Evolutionary conservation across 2,113 vertebrate species (phyloP).

Genomic region (Callopanchax toddi): DNA sequence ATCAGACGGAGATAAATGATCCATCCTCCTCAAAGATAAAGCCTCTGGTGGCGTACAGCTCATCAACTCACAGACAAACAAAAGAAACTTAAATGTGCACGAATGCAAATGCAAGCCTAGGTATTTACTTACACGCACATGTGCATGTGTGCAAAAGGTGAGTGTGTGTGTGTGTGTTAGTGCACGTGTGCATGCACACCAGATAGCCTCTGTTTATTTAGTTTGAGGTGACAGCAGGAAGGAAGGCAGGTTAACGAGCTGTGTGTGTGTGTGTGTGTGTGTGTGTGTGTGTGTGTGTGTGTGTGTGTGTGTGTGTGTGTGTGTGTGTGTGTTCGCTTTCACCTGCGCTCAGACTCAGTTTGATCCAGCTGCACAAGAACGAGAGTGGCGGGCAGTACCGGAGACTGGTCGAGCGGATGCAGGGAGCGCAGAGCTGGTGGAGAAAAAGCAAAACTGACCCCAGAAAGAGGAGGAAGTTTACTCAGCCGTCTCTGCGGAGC

Average conservation of each 20-base stretch:
- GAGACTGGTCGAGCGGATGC: slow-evolving; percentile 6
- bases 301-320: too few species aligned
- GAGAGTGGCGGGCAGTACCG: slow-evolving; percentile 23
- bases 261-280: too few species aligned
- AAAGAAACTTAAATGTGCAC: slow-evolving; percentile 36
- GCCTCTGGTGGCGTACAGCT: slow-evolving; percentile 37
- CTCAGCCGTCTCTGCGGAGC: slow-evolving; percentile 64
- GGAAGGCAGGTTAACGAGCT: slow-evolving; percentile 80
- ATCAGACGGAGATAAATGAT: slow-evolving; percentile 58
- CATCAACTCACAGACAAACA: slow-evolving; percentile 15
- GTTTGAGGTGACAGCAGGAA: slow-evolving; percentile 81
- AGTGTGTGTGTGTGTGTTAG: slow-evolving; percentile 21
- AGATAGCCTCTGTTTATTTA: slow-evolving; percentile 78
- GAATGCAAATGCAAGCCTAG: slow-evolving; percentile 15
- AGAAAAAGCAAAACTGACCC: slow-evolving; percentile 52
- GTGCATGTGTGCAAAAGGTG: slow-evolving; percentile 11
- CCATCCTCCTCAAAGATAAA: slow-evolving; percentile 40
- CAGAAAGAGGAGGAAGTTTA: slow-evolving; percentile 76
- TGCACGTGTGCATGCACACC: slow-evolving; percentile 43
- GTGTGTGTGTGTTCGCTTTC: slow-evolving; percentile 42
- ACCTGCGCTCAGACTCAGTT: slow-evolving; percentile 24
- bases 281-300: too few species aligned
- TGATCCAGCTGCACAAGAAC: slow-evolving; percentile 25
- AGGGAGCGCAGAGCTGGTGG: slow-evolving; percentile 28
- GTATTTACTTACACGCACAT: slow-evolving; percentile 2